Conservation (phyloP, 2,888 invertebrate genomes). For the Druceiella hillmani region DNA sequence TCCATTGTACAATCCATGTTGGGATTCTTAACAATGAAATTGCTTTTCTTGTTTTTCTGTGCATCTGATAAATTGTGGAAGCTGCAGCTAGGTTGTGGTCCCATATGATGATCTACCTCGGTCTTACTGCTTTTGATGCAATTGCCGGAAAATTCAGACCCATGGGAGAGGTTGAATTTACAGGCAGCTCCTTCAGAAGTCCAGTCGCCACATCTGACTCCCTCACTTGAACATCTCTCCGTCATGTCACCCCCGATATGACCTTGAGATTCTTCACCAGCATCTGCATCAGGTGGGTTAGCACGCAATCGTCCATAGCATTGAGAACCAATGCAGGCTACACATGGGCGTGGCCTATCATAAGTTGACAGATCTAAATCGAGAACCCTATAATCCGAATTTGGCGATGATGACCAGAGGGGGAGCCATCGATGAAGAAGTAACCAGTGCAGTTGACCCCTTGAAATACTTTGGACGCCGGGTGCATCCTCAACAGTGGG, state of each 20-base stretch:
- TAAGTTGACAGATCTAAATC: constrained; percentile 37
- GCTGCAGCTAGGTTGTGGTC: constrained; percentile 23
- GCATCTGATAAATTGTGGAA: constrained; percentile 32
- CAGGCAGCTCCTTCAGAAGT: no score
- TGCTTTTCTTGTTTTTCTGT: constrained; percentile 23
- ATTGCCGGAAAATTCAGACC: no score
- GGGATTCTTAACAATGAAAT: not conserved
- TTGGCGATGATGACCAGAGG: constrained; percentile 53
- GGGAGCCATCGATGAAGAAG: constrained; percentile 62
- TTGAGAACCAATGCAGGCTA: constrained; percentile 1
- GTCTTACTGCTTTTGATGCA: no score
- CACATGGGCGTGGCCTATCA: constrained; percentile 8
- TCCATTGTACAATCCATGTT: not conserved
- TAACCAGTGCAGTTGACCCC: constrained; percentile 60
- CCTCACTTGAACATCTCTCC: no score
- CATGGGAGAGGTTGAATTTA: no score
- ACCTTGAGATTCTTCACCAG: no score
- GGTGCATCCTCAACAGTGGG: constrained; percentile 28
- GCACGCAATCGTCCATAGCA: constrained; percentile 4
- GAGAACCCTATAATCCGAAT: constrained; percentile 48
- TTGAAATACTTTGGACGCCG: constrained; percentile 46
- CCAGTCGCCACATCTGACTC: no score
- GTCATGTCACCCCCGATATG: no score
- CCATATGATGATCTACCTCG: no score
- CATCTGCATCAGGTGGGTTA: no score